Base-by-base conservation (phyloP, 1,140 invertebrate species). In the Samia ricini region DNA sequence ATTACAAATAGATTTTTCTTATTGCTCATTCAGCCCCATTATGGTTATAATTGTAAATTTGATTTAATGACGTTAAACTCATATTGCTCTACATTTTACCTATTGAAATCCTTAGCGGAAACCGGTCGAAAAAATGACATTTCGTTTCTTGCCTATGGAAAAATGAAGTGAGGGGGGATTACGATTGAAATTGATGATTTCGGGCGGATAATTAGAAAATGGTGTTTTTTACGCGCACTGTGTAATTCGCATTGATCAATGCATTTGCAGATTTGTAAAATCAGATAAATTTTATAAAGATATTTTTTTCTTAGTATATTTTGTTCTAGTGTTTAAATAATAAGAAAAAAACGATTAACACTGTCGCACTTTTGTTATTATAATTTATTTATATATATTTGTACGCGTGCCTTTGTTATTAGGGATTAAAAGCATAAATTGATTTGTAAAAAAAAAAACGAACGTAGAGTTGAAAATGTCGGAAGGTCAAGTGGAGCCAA, bases 401-500 rank as follows among this genome's bases (percentile, higher is more conserved):
- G 64, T 20, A 49, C 56, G 51, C 20, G 51, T 22, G 33, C 33
- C 33, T 42, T 42, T 42, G 1, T 1, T 10, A 42, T 42, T 42
- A 42, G 33, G 10, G n/a, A 42, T 7, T 15, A 15, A 42, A 42
- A 42, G n/a, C 0, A 42, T 42, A 42, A 42, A 42, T 15, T 1
- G 33, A 15, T 42, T 15, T 42, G n/a, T 42, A 15, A 42, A 15
- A 12, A 42, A 15, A 15, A 12, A 42, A 15, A 15, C 26, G 26
- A 26, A 42, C 15, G 15, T 42, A 42, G 33, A 12, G 33, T 42
- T 42, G 10, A 74, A 64, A 62, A 68, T 89, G 87, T 88, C 87
- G 57, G 87, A 89, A 29, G 78, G 69, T 10, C 85, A 84, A 56
- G 81, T 79, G 5, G 85, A 87, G 50, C 74, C 78, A 20, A 84